These are phyloP conservation scores for Epinotia bilunana DNA, from an alignment of 2,888 invertebrate species.

Conservation along the genomic window DNA sequence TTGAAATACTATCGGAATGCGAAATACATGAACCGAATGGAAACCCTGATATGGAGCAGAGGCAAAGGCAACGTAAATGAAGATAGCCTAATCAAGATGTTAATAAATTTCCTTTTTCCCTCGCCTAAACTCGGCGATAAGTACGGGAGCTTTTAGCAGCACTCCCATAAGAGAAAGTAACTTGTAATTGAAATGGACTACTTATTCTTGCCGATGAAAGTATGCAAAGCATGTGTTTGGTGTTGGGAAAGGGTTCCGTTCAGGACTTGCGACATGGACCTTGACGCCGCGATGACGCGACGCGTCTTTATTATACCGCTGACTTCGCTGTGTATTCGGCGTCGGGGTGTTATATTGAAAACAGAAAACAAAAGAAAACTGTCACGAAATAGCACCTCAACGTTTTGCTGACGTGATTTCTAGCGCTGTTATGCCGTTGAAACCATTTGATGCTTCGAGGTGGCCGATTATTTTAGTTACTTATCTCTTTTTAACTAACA, in stretches of 20 bases:
- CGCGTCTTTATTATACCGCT: too few species aligned
- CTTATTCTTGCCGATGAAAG: conserved; percentile 33
- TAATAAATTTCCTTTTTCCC: conserved; percentile 62
- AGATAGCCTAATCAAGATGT: conserved; percentile 69
- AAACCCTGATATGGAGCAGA: conserved; percentile 50
- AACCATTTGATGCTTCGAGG: too few species aligned
- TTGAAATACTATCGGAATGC: too few species aligned
- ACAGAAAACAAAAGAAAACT: too few species aligned
- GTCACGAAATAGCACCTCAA: too few species aligned
- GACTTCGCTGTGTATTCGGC: too few species aligned
- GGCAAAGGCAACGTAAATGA: conserved; percentile 50
- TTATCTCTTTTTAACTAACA: too few species aligned
- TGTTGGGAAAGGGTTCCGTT: conserved; percentile 28
- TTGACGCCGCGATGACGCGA: too few species aligned
- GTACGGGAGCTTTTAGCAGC: conserved; percentile 49
- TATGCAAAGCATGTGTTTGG: conserved; percentile 33
- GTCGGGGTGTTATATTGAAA: too few species aligned
- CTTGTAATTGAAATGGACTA: conserved; percentile 43
- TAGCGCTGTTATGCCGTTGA: too few species aligned
- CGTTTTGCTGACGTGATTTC: too few species aligned
- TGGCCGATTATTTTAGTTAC: too few species aligned
- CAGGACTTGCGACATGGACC: background rate
- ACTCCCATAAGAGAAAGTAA: conserved; percentile 46
- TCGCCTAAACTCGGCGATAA: conserved; percentile 46
- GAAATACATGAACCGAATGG: background rate